Evolutionary conservation across 2,797 vertebrate genomes (phyloP), one percentile per base, ranked within the genome.

Genomic region (Apodemus agrarius): DNA sequence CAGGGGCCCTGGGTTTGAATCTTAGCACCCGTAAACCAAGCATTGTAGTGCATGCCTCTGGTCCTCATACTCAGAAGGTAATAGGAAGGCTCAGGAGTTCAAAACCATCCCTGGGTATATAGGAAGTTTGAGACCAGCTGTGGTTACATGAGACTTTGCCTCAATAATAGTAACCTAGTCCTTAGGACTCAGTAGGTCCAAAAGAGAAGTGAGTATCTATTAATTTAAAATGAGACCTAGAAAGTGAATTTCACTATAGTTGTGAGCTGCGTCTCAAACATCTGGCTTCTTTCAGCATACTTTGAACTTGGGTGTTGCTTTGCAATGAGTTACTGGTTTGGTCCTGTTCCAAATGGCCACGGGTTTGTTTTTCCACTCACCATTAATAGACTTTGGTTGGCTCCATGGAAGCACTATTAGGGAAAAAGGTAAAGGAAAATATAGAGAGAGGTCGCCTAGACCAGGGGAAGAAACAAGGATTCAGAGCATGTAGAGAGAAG

Each of bases 281-380:
- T 14, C 24, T 26, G 59, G 17, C 3, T 61, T 12, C 67, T 72
- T 12, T 19, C 29, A 2, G 14, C 6, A 40, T 3, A 4, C 9
- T 10, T 7, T 13, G 7, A 13, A 24, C 59, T 13, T 4, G 3
- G 10, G 26, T 6, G 0, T 0, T 21, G 2, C 11, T 40, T 29
- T 7, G 3, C 2, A 13, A 11, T 0, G 2, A 34, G 1, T 19
- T 7, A 0, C 5, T 0, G 16, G 19, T 9, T 2, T 16, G 10
- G 13, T 43, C 40, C 3, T 80, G 37, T 79, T 49, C 1, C 7
- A 0, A 13, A 37, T 40, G 16, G 5, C 12, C 80, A 57, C 13
- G 0, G 0, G 31, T 22, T 24, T 37, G 24, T 59, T 54, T 19
- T 61, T 24, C 5, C 1, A 26, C 13, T 78, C 21, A 59, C 9